Base-by-base conservation (phyloP, 2,113 vertebrate genomes). In the Pachyramphus minor region DNA sequence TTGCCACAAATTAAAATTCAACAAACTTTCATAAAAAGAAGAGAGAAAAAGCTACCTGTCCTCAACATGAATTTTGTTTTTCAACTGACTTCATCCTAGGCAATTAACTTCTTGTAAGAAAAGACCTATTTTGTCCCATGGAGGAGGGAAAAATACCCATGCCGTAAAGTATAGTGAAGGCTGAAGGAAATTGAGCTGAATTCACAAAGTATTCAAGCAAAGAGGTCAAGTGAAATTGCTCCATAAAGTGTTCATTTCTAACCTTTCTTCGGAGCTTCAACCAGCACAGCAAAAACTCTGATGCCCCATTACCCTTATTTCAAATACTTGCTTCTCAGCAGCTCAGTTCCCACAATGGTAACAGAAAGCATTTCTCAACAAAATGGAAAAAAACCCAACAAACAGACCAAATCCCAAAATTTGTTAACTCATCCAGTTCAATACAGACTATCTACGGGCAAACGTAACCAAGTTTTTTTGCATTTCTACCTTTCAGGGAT, bases 101-200 rank as follows among this genome's bases (percentile, higher is more conserved):
- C 39, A 91, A 76, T 75, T 91, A 90, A 76, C 24, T 83, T 84
- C 19, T 71, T 88, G 33, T 63, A 59, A 87, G 49, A 78, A 69
- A 47, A 82, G 22, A 76, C 15, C 44, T 75, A 16, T 60, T 92
- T 91, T 89, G 20, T 69, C 45, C 58, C 39, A 56, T 31, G 41
- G 14, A 42, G 50, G 41, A 88, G 9, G 28, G n/a, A 55, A 67
- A 92, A 59, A n/a, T 75, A 89, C 63, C 56, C 18, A 41, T 59
- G 17, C 21, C 45, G 81, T 84, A 84, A 91, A 90, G 56, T 58
- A 78, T 33, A 28, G 30, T 76, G 72, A 91, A 81, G 47, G 63
- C 31, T 87, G 76, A 91, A 96, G 41, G 14, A 93, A 95, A 89
- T 35, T 89, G 69, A 93, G 67, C 45, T 84, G 83, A 95, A 94